phyloP scores from a whole-genome alignment of 2,888 invertebrate genomes.

The Lasius platythorax region DNA sequence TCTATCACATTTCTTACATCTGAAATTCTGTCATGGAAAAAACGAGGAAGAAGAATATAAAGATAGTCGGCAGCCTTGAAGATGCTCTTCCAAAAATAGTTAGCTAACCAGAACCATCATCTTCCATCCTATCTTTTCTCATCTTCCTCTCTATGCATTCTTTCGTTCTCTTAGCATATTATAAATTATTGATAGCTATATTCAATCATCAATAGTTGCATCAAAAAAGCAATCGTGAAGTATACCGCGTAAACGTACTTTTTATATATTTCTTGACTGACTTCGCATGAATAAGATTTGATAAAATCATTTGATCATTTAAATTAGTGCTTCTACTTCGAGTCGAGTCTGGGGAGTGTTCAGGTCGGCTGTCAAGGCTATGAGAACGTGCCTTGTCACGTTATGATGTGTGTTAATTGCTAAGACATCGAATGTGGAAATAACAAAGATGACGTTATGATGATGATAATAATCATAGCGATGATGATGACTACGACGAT shows the following conservation, averaged over 20 bases:
- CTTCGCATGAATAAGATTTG: neutral
- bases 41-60: slow-evolving; percentile 47
- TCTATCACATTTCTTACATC: neutral
- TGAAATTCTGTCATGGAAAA: slow-evolving; percentile 61
- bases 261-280: neutral
- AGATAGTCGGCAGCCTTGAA: slow-evolving; percentile 72
- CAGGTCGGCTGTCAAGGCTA: slow-evolving; percentile 84
- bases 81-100: slow-evolving; percentile 78
- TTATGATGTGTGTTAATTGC: slow-evolving; percentile 69
- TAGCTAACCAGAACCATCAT: slow-evolving; percentile 41
- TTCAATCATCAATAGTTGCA: neutral
- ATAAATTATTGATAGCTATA: neutral
- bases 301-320: slow-evolving; percentile 17
- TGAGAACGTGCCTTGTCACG: slow-evolving; percentile 80
- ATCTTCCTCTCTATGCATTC: slow-evolving; percentile 30
- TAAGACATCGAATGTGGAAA: slow-evolving; percentile 75
- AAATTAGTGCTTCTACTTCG: slow-evolving; percentile 29
- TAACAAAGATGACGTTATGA: slow-evolving; percentile 73
- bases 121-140: slow-evolving; percentile 31
- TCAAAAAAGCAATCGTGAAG: neutral
- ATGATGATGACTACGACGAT: slow-evolving; percentile 22
- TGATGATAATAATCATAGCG: slow-evolving; percentile 62
- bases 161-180: neutral
- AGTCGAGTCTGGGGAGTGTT: slow-evolving; percentile 49
- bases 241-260: neutral